Evolutionary conservation across 2,888 invertebrate genomes (phyloP).

Genomic region (Apamea monoglypha): DNA sequence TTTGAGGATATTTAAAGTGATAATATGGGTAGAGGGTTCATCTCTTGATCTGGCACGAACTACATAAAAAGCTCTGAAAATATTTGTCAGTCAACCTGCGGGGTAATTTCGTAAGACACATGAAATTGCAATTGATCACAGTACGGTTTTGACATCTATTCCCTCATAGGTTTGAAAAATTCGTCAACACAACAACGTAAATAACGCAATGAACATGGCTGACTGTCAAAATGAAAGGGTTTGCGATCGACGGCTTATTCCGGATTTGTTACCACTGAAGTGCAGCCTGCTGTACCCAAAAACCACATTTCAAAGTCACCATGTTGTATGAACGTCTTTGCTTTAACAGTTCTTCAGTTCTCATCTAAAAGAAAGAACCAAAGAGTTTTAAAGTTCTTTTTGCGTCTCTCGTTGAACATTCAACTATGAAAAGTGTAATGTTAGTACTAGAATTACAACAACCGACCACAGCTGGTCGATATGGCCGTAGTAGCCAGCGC

Average conservation of each 20-base stretch:
- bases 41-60: not conserved
- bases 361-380: not conserved
- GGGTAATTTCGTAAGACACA: not conserved
- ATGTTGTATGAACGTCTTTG: not conserved
- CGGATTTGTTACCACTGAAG: not conserved
- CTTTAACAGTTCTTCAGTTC: not conserved
- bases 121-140: not conserved
- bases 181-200: not conserved
- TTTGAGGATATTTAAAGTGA: slow-evolving; percentile 39
- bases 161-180: not conserved
- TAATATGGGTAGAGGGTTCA: not conserved
- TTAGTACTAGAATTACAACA: slow-evolving; percentile 11
- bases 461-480: slow-evolving; percentile 19
- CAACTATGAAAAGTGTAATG: not conserved
- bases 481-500: not conserved
- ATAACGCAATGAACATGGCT: not conserved
- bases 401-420: not conserved
- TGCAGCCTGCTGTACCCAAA: not conserved
- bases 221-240: not conserved
- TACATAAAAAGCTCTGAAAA: not conserved
- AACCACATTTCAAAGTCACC: not conserved
- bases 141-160: not conserved
- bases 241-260: not conserved
- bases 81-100: not conserved
- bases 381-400: too few species aligned